A percentile compares a stretch with the other conserved stretches of the same genome.
These are phyloP conservation scores for Iselma pallidipennis DNA, from an alignment of 2,888 invertebrate genomes.

Conservation along the genomic window DNA sequence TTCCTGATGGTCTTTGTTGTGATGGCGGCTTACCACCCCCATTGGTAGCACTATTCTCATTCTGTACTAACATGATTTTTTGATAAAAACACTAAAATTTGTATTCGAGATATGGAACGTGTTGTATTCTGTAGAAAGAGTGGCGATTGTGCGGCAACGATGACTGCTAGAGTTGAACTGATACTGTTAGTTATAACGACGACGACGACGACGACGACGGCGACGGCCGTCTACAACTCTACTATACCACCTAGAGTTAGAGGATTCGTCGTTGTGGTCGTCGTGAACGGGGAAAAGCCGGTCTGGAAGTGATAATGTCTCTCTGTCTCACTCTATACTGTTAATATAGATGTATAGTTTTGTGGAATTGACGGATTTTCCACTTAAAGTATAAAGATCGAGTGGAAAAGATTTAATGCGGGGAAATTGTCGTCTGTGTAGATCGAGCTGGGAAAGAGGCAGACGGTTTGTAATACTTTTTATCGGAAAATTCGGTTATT, in stretches of 20 bases:
- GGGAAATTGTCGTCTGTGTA: not conserved
- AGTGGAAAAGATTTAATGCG: not conserved
- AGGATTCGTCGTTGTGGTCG: not conserved
- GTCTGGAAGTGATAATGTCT: not conserved
- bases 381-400: not conserved
- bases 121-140: no score
- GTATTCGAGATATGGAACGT: no score
- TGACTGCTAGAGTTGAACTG: not conserved
- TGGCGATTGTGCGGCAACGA: not conserved
- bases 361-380: not conserved
- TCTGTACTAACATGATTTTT: slow-evolving; percentile 46
- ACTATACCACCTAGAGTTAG: not conserved
- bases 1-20: slow-evolving; percentile 53
- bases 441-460: no score
- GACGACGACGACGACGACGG: not conserved
- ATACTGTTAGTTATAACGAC: not conserved
- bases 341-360: no score
- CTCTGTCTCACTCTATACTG: not conserved
- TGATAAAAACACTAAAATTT: no score
- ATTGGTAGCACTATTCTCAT: slow-evolving; percentile 38
- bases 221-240: not conserved
- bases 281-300: not conserved
- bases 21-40: no score
- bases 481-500: no score
- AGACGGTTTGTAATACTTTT: no score